Evolutionary conservation across 2,113 vertebrate genomes (phyloP).

Genomic region (Hemiscyllium ocellatum): DNA sequence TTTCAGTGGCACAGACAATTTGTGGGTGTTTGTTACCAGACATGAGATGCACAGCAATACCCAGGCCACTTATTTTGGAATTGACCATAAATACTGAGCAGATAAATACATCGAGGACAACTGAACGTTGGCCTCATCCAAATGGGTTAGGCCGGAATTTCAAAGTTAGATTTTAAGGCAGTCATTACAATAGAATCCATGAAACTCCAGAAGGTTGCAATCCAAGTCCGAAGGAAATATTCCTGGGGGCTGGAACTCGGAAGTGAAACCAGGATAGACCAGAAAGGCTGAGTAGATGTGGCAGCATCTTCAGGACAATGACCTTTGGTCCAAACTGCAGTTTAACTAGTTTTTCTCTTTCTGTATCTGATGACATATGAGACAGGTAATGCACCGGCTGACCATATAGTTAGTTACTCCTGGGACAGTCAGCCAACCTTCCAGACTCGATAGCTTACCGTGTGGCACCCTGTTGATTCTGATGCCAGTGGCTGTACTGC

Average conservation of each 20-base stretch:
- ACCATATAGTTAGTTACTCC: no score
- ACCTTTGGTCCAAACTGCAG: no score
- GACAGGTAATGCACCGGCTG: no score
- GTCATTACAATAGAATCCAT: neutral
- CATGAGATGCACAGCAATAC: neutral
- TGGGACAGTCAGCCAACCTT: no score
- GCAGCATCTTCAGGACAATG: neutral
- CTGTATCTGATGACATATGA: no score
- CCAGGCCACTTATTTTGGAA: neutral
- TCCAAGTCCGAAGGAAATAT: no score
- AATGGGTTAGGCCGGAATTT: neutral
- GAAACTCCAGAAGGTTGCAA: neutral
- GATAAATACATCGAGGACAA: neutral
- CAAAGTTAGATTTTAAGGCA: neutral
- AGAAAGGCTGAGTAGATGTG: neutral
- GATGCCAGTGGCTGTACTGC: no score
- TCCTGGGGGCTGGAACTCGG: neutral
- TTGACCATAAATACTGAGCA: neutral
- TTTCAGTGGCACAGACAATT: neutral
- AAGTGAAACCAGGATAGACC: neutral
- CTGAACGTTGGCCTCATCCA: neutral
- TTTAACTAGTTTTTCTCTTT: no score
- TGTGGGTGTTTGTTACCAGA: neutral
- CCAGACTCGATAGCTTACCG: no score
- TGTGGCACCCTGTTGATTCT: no score